Conservation (phyloP, 2,797 vertebrate genomes). For the Acipenser ruthenus region DNA sequence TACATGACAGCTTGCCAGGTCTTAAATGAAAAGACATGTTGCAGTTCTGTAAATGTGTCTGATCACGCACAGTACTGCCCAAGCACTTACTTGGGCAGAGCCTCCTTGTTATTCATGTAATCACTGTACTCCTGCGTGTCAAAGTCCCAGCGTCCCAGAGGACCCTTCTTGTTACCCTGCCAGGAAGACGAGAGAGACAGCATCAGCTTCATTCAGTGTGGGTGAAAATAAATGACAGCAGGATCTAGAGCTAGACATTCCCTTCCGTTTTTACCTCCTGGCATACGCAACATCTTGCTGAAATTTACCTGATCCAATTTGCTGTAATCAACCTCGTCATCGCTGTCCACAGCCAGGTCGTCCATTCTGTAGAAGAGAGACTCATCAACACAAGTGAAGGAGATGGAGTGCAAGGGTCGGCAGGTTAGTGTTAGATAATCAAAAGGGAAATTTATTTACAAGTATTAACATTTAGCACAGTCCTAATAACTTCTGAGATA, state of each 20-base stretch:
- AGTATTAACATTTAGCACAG: background rate
- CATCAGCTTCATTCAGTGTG: background rate
- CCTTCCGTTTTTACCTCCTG: background rate
- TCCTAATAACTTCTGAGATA: background rate
- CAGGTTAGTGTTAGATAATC: too few relatives aligned
- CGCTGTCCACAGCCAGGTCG: slow-evolving; percentile 92
- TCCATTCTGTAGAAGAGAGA: slow-evolving; percentile 72
- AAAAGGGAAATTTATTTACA: too few relatives aligned
- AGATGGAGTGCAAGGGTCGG: background rate
- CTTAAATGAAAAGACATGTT: too few relatives aligned
- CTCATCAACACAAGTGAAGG: too few relatives aligned
- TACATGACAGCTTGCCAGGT: too few relatives aligned
- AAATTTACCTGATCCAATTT: slow-evolving; percentile 91
- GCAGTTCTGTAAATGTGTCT: too few relatives aligned
- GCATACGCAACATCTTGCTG: slow-evolving; percentile 3
- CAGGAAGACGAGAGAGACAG: background rate
- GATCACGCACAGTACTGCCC: too few relatives aligned
- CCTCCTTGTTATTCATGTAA: too few relatives aligned
- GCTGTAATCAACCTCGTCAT: slow-evolving; percentile 96
- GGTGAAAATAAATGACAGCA: slow-evolving; percentile 18
- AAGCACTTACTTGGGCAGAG: too few relatives aligned
- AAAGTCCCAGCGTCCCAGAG: too few relatives aligned
- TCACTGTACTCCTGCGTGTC: too few relatives aligned
- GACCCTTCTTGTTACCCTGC: slow-evolving; percentile 94
- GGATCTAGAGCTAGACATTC: background rate